Evolutionary conservation across 1,140 invertebrate genomes (phyloP).

Genomic region (Eriosoma lanigerum): DNA sequence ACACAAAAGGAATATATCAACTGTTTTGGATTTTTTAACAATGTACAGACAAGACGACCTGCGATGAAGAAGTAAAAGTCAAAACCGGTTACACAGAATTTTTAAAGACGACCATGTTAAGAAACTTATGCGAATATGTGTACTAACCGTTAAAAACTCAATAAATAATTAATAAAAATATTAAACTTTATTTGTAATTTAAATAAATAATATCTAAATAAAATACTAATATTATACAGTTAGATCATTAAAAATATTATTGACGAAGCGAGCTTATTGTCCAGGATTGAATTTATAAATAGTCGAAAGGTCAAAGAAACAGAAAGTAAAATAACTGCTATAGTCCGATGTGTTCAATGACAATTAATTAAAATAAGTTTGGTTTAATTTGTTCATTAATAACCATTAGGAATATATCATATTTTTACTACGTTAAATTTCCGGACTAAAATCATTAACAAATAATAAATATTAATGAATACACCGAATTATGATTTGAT

Average conservation of each 20-base stretch:
- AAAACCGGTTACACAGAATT: constrained; percentile 1
- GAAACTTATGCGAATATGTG: not conserved
- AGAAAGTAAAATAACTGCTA: not conserved
- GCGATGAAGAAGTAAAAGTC: not conserved
- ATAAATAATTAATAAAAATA: not conserved
- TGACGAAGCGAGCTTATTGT: no score
- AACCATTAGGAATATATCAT: not conserved
- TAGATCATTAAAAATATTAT: no score
- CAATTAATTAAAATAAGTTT: not conserved
- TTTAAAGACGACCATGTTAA: not conserved
- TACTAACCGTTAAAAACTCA: not conserved
- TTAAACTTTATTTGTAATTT: no score
- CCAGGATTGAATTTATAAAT: not conserved
- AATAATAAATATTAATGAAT: no score
- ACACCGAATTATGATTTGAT: no score
- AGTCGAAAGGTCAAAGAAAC: constrained; percentile 2
- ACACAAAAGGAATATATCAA: not conserved
- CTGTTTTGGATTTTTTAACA: not conserved
- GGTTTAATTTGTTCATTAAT: not conserved
- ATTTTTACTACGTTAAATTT: not conserved
- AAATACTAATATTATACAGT: no score
- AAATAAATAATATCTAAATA: not conserved
- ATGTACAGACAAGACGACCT: not conserved
- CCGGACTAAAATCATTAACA: not conserved
- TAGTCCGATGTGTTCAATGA: not conserved